Evolutionary conservation across 1,140 invertebrate species (phyloP), one percentile per base, ranked within the genome.

Genomic region (Sesamia nonagrioides): DNA sequence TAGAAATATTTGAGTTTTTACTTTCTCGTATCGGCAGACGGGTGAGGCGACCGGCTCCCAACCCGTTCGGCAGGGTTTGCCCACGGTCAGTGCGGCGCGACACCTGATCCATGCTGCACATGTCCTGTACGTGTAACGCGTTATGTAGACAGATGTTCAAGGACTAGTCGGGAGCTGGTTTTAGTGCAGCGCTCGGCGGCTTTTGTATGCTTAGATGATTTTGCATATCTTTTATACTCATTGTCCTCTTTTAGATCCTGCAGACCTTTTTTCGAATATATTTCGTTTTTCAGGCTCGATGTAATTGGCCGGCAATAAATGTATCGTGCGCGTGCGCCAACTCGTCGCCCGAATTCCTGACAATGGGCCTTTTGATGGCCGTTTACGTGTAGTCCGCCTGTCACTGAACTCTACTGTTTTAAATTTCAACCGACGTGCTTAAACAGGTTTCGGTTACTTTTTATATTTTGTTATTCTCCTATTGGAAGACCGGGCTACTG

Each of bases 31-130:
- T 82, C 79, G 80, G 80, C 69, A 84, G 82, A 63, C 83, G 81
- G 78, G 48, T 50, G 76, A 74, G 80, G 63, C 83, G 80, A 87
- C 83, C 86, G 84, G 85, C 88, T 89, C 77, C 83, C 84, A 88
- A 92, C 90, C 84, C 86, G 90, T 91, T 87, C 80, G 79, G 86
- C 79, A 84, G 81, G 85, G 87, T 86, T 91, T 89, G 89, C 77
- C 90, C 88, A 84, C 92, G 91, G 92, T 90, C 90, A 92, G 86
- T 87, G 79, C 82, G 85, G 77, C 71, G 84, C 86, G 92, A 92
- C 92, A 94, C 91, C 92, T 93, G 92, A 92, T 92, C 88, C 88
- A 77, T 66, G 71, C 79, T 86, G 87, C 92, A 92, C 89, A 92
- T 92, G 89, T 86, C 88, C 86, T 71, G 68, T 74, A 81, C 77